phyloP scores from a whole-genome alignment of 2,113 vertebrate species.

The Steatornis caripensis region DNA sequence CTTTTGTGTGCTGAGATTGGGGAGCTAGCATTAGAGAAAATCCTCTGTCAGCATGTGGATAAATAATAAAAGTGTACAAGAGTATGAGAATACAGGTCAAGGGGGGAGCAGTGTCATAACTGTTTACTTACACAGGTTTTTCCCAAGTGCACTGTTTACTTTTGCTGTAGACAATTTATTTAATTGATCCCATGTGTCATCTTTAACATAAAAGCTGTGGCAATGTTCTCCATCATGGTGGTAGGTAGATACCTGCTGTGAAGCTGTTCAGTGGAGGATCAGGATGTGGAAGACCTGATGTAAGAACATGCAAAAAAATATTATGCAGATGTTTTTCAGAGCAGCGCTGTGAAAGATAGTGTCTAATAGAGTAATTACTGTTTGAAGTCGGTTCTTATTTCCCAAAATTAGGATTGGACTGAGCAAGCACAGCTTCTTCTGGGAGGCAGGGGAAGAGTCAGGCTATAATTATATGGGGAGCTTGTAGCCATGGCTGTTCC shows the following conservation, averaged over 20 bases:
- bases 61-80: neutral
- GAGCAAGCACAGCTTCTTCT: neutral
- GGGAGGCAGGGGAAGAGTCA: neutral
- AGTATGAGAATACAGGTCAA: neutral
- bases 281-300: neutral
- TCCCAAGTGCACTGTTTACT: neutral
- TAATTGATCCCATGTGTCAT: neutral
- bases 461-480: neutral
- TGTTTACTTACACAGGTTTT: neutral
- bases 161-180: neutral
- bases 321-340: neutral
- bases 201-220: neutral
- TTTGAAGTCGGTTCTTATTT: neutral
- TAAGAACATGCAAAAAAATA: neutral
- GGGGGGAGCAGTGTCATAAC: neutral
- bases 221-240: neutral
- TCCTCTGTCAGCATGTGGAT: neutral
- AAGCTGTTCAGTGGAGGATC: neutral
- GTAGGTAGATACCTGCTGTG: neutral
- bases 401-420: neutral
- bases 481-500: neutral
- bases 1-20: neutral
- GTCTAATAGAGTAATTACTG: neutral
- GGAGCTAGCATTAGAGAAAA: neutral
- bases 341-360: neutral